Evolutionary conservation across 1,140 invertebrate genomes (phyloP), one percentile per base, ranked within the genome.

Genomic region (Bombus picipes): DNA sequence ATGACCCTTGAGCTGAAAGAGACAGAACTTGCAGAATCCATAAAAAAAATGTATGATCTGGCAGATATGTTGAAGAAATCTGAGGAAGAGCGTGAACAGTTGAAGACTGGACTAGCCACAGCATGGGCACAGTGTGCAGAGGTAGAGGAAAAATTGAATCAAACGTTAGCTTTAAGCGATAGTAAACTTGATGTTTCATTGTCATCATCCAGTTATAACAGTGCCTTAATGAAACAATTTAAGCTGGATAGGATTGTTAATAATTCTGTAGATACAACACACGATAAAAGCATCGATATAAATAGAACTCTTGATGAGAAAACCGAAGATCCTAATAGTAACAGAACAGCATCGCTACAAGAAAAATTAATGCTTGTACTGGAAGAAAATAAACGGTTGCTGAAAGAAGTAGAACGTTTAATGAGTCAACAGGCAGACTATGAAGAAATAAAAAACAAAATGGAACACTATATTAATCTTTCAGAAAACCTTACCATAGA

Each of bases 81-180:
- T 3, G 93, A 96, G 18, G 92, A 93, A 2, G 96, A 97, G 71
- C 95, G 96, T 39, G 95, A 96, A 62, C 94, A 96, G 59, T 93
- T 97, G 13, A 96, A 96, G 90, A 89, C 92, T 57, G 96, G 97
- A 70, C 95, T 97, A 47, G 95, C 96, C 3, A 94, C 96, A 70
- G 96, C 97, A 3, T 96, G 95, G 73, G 94, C 95, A 1, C 97
- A 97, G 91, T 96, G 97, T 32, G 94, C 96, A 2, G 94, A 96
- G 28, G 90, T 97, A 32, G 96, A 97, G 47, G 95, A 96, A 82
- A 94, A 96, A 72, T 92, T 97, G 0, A 95, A 94, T 37, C 96
- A 97, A 76, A 95, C 95, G 2, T 93, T 96, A 1, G 92, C 89
- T 0, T 94, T 96, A 2, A 95, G 94, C 47, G 96, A 96, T 13